A percentile compares a stretch with the other conserved stretches of the same genome.
phyloP scores from a whole-genome alignment of 1,140 invertebrate genomes.

The Semibalanus balanoides region DNA sequence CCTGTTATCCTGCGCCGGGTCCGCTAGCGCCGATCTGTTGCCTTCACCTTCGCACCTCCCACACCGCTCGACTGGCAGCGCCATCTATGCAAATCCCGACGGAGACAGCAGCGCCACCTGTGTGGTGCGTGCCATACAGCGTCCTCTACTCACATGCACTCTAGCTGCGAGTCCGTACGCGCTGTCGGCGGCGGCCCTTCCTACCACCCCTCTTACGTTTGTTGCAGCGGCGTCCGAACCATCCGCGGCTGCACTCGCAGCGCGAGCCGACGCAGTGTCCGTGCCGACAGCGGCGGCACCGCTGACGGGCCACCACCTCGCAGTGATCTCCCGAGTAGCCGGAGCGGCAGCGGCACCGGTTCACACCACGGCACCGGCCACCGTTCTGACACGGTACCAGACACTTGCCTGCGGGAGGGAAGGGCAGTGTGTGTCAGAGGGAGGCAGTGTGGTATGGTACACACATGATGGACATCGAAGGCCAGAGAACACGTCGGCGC shows the following conservation, averaged over 20 bases:
- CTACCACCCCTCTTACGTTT: neutral
- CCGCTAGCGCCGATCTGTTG: no score
- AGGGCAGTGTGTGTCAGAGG: no score
- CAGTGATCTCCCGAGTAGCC: slow-evolving; percentile 70
- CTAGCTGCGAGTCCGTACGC: neutral
- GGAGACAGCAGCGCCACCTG: no score
- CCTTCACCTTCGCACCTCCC: no score
- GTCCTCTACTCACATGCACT: neutral
- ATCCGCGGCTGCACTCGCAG: slow-evolving; percentile 23
- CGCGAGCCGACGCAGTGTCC: slow-evolving; percentile 74
- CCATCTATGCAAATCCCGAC: no score
- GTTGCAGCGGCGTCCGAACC: slow-evolving; percentile 19
- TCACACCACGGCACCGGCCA: slow-evolving; percentile 66
- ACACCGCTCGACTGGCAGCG: no score
- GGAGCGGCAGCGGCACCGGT: slow-evolving; percentile 62
- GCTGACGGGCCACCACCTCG: slow-evolving; percentile 58
- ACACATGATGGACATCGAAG: no score
- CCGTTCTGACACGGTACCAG: slow-evolving; percentile 74
- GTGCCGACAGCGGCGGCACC: slow-evolving; percentile 55
- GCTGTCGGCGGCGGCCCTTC: neutral
- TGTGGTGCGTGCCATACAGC: no score
- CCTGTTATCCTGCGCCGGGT: no score
- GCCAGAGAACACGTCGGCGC: no score
- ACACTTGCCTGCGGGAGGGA: slow-evolving; percentile 64
- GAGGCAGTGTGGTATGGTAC: no score